Evolutionary conservation across 2,797 vertebrate genomes (phyloP).

Genomic region (Galagoides demidoff): DNA sequence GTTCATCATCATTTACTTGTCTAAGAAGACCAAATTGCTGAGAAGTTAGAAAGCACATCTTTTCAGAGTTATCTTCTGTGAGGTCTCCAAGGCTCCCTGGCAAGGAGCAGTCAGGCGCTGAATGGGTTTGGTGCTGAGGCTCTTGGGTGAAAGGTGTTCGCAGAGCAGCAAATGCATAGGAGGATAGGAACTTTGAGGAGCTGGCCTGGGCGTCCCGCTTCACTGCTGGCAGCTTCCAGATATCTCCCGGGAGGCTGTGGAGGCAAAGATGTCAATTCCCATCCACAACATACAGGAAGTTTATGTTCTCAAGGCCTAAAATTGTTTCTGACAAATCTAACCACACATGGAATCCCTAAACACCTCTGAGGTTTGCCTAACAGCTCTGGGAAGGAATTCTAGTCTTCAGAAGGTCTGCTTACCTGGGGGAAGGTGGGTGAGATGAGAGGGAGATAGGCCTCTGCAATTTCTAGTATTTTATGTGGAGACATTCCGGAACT

Average conservation of each 20-base stretch:
- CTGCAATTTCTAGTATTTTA: neutral
- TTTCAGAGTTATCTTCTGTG: neutral
- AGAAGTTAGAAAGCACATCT: neutral
- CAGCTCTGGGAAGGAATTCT: neutral
- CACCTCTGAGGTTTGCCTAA: neutral
- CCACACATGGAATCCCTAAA: neutral
- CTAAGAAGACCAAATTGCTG: neutral
- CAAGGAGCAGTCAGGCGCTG: neutral
- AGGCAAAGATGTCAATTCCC: neutral
- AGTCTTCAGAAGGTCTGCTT: neutral
- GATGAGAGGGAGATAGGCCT: neutral
- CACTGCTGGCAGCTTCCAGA: neutral
- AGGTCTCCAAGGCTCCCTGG: neutral
- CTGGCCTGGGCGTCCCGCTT: neutral
- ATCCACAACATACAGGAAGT: neutral
- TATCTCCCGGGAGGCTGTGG: neutral
- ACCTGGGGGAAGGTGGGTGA: rapidly evolving
- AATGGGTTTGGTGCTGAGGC: neutral
- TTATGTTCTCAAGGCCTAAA: neutral
- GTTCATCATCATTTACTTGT: neutral
- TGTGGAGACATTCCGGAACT: neutral
- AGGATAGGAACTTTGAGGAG: rapidly evolving
- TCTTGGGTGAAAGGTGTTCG: neutral
- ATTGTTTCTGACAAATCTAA: neutral
- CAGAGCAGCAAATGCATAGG: rapidly evolving